Conservation (phyloP, 2,888 invertebrate genomes). For the Cheiracanthium punctorium region DNA sequence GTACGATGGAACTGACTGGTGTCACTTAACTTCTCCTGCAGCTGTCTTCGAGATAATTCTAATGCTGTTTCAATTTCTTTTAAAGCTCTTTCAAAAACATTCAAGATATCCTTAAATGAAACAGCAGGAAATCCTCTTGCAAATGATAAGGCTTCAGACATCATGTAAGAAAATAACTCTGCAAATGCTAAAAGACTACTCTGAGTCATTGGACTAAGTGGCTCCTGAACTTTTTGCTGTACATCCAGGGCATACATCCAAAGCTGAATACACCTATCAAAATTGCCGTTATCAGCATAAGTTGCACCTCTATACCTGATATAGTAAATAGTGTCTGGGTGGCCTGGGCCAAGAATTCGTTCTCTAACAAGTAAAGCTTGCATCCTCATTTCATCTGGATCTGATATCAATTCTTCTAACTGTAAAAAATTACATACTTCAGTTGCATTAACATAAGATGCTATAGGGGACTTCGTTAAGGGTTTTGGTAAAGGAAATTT, state of each 20-base stretch:
- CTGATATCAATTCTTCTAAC: constrained; percentile 89
- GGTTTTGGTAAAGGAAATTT: constrained; percentile 46
- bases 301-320: constrained; percentile 94
- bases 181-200: constrained; percentile 95
- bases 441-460: constrained; percentile 90
- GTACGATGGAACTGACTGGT: constrained; percentile 87
- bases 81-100: constrained; percentile 88
- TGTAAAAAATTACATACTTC: constrained; percentile 88
- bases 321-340: constrained; percentile 97
- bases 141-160: constrained; percentile 81
- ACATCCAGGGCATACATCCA: constrained; percentile 98
- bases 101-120: constrained; percentile 87
- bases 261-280: constrained; percentile 89
- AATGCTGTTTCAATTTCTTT: constrained; percentile 76
- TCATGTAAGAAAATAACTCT: constrained; percentile 90
- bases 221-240: constrained; percentile 94
- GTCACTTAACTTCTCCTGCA: constrained; percentile 83
- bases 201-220: constrained; percentile 95
- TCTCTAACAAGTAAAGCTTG: constrained; percentile 90
- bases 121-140: constrained; percentile 83
- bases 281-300: constrained; percentile 96
- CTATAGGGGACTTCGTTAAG: constrained; percentile 80
- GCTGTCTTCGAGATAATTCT: constrained; percentile 71
- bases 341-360: constrained; percentile 91
- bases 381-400: constrained; percentile 98